Evolutionary conservation across 2,888 invertebrate genomes (phyloP), one percentile per base, ranked within the genome.

Genomic region (Diloba caeruleocephala): DNA sequence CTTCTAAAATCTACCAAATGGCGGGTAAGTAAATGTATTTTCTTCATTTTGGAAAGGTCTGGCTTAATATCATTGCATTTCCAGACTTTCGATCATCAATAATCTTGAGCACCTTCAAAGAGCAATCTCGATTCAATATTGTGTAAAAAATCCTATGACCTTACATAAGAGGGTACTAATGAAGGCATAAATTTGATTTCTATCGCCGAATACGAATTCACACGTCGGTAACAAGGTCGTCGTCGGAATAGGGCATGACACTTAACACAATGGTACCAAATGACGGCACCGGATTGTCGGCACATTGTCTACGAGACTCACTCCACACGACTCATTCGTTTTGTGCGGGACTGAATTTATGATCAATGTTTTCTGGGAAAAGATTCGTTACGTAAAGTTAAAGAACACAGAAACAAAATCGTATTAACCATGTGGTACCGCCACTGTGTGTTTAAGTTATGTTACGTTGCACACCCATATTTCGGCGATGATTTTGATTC

Each of bases 101-200:
- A 23, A 14, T 32, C 28, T 3, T 4, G 9, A 34, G 23, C 9
- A 10, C 32, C 12, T 25, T 28, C 25, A 57, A 31, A 28, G 5
- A 49, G 37, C 38, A 26, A 43, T 64, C 38, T 34, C 26, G 33
- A 31, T 34, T 15, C 7, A 10, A 26, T 12, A 33, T 32, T 36
- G n/a, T 21, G 41, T 42, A 17, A 5, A 50, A 50, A 53, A 46
- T 46, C 41, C 33, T 37, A 43, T 50, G 29, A 32, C 23, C 42
- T 29, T 23, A 44, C 32, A 25, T 31, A 49, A 37, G 48, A 49
- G 43, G 52, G 43, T 52, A 17, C 39, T 57, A 68, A 68, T 68
- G 63, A 68, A 57, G 50, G 44, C 38, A 68, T 68, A 46, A 50
- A 70, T 60, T 70, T 44, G 64, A 71, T 68, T 71, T 54, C 46